Evolutionary conservation across 2,113 vertebrate genomes (phyloP).

Genomic region (Lampris incognitus): DNA sequence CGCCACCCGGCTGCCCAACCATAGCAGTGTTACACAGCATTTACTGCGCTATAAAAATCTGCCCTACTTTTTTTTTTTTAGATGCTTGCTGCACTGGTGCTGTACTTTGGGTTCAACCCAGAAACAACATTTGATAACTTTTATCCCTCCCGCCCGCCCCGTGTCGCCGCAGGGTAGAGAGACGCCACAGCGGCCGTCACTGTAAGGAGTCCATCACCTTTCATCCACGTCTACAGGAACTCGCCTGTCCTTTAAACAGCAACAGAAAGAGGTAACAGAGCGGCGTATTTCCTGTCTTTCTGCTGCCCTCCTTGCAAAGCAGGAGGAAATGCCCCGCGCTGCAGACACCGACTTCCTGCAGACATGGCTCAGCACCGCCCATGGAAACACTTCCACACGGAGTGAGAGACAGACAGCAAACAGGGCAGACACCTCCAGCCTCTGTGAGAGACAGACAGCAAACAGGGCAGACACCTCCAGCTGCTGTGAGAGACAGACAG

Average conservation of each 20-base stretch:
- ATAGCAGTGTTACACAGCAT: neutral
- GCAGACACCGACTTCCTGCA: neutral
- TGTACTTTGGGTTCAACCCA: slow-evolving; percentile 4
- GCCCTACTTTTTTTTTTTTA: neutral
- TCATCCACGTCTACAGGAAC: neutral
- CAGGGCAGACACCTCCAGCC: neutral
- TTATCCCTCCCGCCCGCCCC: too few species aligned
- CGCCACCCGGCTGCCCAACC: too few species aligned
- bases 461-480: slow-evolving; percentile 32
- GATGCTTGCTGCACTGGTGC: slow-evolving; percentile 17
- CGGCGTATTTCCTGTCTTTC: slow-evolving; percentile 4
- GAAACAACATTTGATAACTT: neutral
- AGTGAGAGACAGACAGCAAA: slow-evolving; percentile 1
- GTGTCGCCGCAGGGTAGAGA: neutral
- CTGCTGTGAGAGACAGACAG: neutral
- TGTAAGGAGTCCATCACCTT: neutral
- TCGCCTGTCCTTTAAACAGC: neutral
- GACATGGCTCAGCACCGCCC: slow-evolving; percentile 18
- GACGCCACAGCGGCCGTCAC: neutral
- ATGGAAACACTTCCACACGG: slow-evolving; percentile 16
- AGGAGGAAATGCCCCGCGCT: slow-evolving; percentile 12
- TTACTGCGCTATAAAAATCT: neutral
- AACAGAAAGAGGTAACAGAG: neutral
- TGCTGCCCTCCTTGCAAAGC: slow-evolving; percentile 14
- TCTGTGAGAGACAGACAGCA: slow-evolving; percentile 8